phyloP scores from a whole-genome alignment of 2,797 vertebrate species.

The Gallinago stenura region DNA sequence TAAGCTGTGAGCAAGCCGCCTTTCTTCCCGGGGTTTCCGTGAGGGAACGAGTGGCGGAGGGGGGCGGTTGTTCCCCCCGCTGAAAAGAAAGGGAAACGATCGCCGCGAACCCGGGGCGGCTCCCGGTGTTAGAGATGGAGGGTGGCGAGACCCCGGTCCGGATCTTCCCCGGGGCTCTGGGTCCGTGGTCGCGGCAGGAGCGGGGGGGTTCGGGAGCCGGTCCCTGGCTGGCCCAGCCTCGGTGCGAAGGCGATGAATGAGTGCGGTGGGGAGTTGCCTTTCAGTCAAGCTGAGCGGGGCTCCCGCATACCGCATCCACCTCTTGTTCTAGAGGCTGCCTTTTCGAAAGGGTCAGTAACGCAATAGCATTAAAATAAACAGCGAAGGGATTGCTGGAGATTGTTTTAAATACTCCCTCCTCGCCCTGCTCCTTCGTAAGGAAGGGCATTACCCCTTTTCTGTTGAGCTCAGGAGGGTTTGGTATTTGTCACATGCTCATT shows the following conservation, averaged over 20 bases:
- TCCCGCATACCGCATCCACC: accelerated
- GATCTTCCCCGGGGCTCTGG: accelerated
- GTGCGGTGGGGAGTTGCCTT: background rate
- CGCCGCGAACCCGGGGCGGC: too few relatives aligned
- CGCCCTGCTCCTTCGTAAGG: background rate
- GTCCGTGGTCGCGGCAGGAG: background rate
- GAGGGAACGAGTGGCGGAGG: background rate
- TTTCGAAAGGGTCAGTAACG: background rate
- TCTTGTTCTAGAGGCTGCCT: background rate
- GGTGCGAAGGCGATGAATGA: background rate
- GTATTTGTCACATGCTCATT: background rate
- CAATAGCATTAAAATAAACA: background rate
- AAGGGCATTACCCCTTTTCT: background rate
- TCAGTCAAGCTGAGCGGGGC: background rate
- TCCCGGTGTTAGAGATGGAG: too few relatives aligned
- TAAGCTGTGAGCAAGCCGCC: background rate
- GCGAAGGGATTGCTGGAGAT: background rate
- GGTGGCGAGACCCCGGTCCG: too few relatives aligned
- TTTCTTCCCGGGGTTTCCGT: background rate
- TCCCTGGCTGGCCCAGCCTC: background rate
- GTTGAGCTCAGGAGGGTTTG: accelerated
- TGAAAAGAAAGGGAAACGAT: accelerated
- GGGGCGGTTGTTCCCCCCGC: background rate
- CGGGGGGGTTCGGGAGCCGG: accelerated
- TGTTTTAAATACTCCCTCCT: background rate